A percentile compares a stretch with the other conserved stretches of the same genome.
Conservation (phyloP, 2,888 invertebrate genomes). For the Clistopyga incitator region DNA sequence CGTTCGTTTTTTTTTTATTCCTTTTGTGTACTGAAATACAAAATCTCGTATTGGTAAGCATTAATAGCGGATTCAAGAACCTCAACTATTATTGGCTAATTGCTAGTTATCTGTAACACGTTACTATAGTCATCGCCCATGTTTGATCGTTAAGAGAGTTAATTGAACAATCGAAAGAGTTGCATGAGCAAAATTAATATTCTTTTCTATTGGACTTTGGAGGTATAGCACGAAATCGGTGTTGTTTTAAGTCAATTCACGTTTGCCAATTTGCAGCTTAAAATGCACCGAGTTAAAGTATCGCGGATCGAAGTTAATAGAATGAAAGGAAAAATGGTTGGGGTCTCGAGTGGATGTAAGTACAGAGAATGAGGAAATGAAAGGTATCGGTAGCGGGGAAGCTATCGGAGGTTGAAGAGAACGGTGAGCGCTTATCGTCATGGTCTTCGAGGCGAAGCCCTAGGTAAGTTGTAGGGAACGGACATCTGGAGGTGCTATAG, state of each 20-base stretch:
- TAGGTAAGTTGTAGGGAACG: conserved; percentile 77
- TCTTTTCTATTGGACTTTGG: no score
- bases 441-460: conserved; percentile 22
- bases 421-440: conserved; percentile 26
- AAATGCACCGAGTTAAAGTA: background rate
- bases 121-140: no score
- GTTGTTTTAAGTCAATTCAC: background rate
- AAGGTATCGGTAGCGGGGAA: conserved; percentile 26
- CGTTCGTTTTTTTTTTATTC: background rate
- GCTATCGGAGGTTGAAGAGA: conserved; percentile 33
- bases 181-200: no score
- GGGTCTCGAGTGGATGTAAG: background rate
- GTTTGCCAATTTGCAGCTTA: background rate
- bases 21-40: no score
- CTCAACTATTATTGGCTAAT: no score
- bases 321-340: background rate
- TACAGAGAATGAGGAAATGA: conserved; percentile 11
- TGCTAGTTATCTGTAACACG: no score
- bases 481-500: conserved; percentile 80
- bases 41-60: no score
- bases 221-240: no score
- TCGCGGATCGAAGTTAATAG: conserved; percentile 16
- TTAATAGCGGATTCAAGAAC: no score
- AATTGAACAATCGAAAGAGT: no score
- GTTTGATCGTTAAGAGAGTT: no score